A percentile compares a stretch with the other conserved stretches of the same genome.
phyloP scores from a whole-genome alignment of 2,888 invertebrate species.

The Deilephila porcellus region DNA sequence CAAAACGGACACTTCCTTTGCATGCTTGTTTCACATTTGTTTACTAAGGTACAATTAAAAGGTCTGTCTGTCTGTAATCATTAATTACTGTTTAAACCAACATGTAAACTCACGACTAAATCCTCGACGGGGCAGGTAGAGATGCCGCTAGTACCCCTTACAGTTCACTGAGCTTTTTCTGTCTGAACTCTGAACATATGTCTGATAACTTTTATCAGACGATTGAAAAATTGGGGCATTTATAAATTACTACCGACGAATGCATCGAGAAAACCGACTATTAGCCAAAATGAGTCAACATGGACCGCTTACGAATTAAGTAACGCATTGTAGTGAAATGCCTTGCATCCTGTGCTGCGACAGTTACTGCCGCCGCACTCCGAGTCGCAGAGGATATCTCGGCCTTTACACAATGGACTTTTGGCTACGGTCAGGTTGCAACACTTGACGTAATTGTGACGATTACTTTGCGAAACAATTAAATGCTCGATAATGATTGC shows the following conservation, averaged over 20 bases:
- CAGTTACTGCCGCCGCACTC: not conserved
- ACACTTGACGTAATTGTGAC: too few relatives aligned
- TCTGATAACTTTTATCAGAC: too few relatives aligned
- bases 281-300: not conserved
- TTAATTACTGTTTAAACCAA: too few relatives aligned
- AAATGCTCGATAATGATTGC: too few relatives aligned
- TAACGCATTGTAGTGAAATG: conserved; percentile 10
- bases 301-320: not conserved
- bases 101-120: too few relatives aligned
- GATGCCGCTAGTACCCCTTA: too few relatives aligned
- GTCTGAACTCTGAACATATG: too few relatives aligned
- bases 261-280: not conserved
- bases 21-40: not conserved
- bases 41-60: not conserved
- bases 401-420: not conserved
- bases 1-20: conserved; percentile 2
- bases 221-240: not conserved
- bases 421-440: not conserved
- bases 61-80: not conserved
- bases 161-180: too few relatives aligned
- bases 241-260: not conserved
- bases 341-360: conserved; percentile 5
- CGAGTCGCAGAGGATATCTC: not conserved
- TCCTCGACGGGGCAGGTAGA: too few relatives aligned
- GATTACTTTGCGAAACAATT: too few relatives aligned